Evolutionary conservation across 2,113 vertebrate genomes (phyloP), one percentile per base, ranked within the genome.

Genomic region (Phyllostomus hastatus): DNA sequence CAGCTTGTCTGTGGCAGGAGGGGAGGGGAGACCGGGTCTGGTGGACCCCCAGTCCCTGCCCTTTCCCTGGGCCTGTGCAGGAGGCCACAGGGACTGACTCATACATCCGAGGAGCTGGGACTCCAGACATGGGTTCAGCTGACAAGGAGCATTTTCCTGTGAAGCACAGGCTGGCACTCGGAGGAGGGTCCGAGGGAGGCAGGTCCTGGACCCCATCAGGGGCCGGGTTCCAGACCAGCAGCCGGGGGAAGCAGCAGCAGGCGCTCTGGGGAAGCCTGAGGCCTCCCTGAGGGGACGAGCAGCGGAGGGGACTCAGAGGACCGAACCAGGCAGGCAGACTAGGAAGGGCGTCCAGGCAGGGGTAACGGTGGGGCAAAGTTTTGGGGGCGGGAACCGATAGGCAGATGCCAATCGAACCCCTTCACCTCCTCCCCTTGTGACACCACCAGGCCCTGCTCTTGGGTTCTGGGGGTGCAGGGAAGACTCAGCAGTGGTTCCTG

Each of bases 361-460:
- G 72, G 72, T 46, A 7, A 48, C 2, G 72, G 43, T 4, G 15
- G 72, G 87, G 6, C 33, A 17, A 10, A 54, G 35, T 48, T 48
- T 28, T n/a, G 59, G 41, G 41, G 50, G 4, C 0, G 2, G 2
- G 43, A 79, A 15, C 8, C 0, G 11, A n/a, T 24, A 33, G 61
- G 35, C 61, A 52, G 79, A 4, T 3, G 9, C 2, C 33, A 22
- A 10, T 7, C 8, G 50, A 50, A 8, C 54, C 20, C 50, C 50
- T 16, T 52, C 15, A 52, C 50, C 50, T 10, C 50, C 15, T 15
- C 11, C 5, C 2, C 10, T 16, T 12, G 2, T 10, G n/a, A 48
- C 5, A 4, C 38, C 3, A n/a, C 79, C 86, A 15, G 48, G 64
- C 5, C 19, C 72, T 11, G n/a, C 1, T 48, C 80, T 64, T 70